Conservation (phyloP, 1,140 invertebrate genomes). For the Drosophila sp. region DNA sequence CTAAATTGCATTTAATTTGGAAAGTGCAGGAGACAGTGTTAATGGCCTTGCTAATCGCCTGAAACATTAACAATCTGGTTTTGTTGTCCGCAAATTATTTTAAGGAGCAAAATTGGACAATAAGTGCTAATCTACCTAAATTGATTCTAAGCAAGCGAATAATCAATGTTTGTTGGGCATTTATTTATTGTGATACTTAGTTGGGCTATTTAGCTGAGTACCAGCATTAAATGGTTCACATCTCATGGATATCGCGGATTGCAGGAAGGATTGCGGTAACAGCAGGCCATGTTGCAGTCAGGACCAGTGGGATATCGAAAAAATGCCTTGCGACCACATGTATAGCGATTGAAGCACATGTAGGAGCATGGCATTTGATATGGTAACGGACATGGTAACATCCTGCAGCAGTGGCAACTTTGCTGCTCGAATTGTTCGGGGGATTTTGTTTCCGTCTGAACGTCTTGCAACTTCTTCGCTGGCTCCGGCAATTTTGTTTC, state of each 20-base stretch:
- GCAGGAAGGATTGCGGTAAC: background rate
- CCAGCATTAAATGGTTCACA: too few relatives aligned
- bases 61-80: background rate
- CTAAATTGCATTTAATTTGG: constrained; percentile 41
- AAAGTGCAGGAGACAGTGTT: constrained; percentile 23
- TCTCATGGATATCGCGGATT: background rate
- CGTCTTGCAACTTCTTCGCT: background rate
- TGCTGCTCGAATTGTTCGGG: background rate
- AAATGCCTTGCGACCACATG: background rate
- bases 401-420: background rate
- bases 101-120: background rate
- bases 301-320: background rate
- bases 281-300: background rate
- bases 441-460: background rate
- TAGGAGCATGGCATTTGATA: background rate
- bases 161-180: constrained; percentile 25
- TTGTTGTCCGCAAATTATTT: constrained; percentile 32
- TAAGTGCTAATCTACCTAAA: background rate
- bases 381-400: background rate
- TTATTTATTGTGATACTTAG: constrained; percentile 17
- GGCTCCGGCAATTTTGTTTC: background rate
- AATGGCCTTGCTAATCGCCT: constrained; percentile 24
- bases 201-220: background rate
- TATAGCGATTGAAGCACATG: background rate
- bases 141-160: constrained; percentile 1